Percentiles rank a stretch among this genome's conserved stretches.
These are phyloP conservation scores for Apis mellifera DNA, from an alignment of 1,140 invertebrate species.

Conservation along the genomic window Amel_HAv3.1 CM009931.2:24923001-24923500, in stretches of 20 bases:
- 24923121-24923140: conserved; percentile 59
- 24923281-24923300: too few relatives aligned
- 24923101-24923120: conserved; percentile 78
- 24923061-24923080: conserved; percentile 81
- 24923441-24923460: conserved; percentile 16
- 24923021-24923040: conserved; percentile 63
- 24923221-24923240: background rate
- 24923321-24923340: conserved; percentile 49
- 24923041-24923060: conserved; percentile 76
- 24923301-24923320: conserved; percentile 13
- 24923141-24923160: conserved; percentile 28
- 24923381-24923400: conserved; percentile 43
- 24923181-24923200: background rate
- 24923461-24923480: conserved; percentile 47
- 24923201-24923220: background rate
- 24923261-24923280: conserved; percentile 49
- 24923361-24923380: conserved; percentile 68
- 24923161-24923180: conserved; percentile 1
- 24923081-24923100: conserved; percentile 75
- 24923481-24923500: conserved; percentile 17
- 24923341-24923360: conserved; percentile 52
- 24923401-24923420: conserved; percentile 39
- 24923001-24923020: conserved; percentile 57
- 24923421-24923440: background rate
- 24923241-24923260: background rate